Base-by-base conservation (phyloP, 2,888 invertebrate genomes). In the Gonocerus acuteangulatus region DNA sequence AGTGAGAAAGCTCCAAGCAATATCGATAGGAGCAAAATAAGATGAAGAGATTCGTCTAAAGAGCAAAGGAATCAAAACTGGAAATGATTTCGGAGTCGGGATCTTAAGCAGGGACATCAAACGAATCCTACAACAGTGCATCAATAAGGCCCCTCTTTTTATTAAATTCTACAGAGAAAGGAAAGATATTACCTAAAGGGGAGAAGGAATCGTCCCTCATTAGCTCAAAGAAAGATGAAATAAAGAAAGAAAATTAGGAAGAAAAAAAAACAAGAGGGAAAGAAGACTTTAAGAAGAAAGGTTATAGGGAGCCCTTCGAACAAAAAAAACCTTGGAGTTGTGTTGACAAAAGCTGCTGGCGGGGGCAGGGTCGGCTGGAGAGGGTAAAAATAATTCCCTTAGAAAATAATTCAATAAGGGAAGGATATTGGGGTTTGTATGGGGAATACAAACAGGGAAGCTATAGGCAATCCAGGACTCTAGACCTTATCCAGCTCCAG, bases 351-450 rank as follows among this genome's bases (percentile, higher is more conserved):
- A 39, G 54, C 21, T 22, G n/a, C 36, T 19, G 51, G 16, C 16
- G 34, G 34, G 36, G 19, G 34, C 32, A n/a, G 44, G 15, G 32
- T 21, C 16, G 32, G 9, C 39, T 13, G 39, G 42, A 36, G 16
- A 18, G 42, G 39, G 54, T 34, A 51, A 54, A 54, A 54, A 54
- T 54, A 54, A 54, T 54, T 13, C 54, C 54, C 42, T 54, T 54
- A 54, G 54, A 54, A 54, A 54, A 54, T 54, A 54, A 54, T 54
- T 54, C 54, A 54, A 54, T 54, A 54, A 54, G 54, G 54, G 54
- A 54, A 42, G 54, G 54, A 42, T 42, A 42, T 42, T 54, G 39
- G 42, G 47, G 9, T 36, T 15, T 54, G 54, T 54, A 54, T 42
- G 54, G 16, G 42, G 54, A 54, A 52, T 52, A 52, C 52, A 52